Conservation (phyloP, 2,797 vertebrate genomes). For the Squalus acanthias region DNA sequence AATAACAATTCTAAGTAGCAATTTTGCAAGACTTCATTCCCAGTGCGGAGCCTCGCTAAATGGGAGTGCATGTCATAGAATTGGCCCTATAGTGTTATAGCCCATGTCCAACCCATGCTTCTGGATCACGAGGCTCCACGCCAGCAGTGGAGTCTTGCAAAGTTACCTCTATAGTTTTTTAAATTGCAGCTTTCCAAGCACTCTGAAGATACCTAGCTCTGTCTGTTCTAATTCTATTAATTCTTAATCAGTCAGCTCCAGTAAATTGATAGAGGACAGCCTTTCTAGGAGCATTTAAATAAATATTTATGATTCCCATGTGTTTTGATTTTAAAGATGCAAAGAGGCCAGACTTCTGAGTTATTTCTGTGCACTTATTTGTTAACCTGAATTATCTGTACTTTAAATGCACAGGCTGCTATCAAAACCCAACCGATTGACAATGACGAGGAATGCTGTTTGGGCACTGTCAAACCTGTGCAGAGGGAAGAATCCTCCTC, state of each 20-base stretch:
- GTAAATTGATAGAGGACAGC: background rate
- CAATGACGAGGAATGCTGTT: conserved; percentile 73
- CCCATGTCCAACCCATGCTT: background rate
- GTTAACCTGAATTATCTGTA: conserved; percentile 38
- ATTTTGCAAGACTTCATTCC: background rate
- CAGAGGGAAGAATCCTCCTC: conserved; percentile 91
- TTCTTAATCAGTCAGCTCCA: background rate
- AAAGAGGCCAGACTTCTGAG: background rate
- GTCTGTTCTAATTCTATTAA: background rate
- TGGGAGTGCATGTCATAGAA: background rate
- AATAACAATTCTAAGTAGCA: background rate
- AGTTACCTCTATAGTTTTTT: background rate
- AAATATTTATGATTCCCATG: background rate
- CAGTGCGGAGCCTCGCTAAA: background rate
- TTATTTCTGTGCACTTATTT: conserved; percentile 35
- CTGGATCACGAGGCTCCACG: background rate
- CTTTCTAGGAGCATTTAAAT: background rate
- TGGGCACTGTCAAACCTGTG: conserved; percentile 96
- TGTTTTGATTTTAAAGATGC: background rate
- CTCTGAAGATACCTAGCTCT: background rate
- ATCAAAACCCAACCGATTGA: conserved; percentile 71
- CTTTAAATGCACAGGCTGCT: conserved; percentile 58
- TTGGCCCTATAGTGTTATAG: background rate
- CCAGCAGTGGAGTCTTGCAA: background rate
- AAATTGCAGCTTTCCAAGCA: background rate